Base-by-base conservation (phyloP, 2,113 vertebrate genomes). In the Salminus brasiliensis region DNA sequence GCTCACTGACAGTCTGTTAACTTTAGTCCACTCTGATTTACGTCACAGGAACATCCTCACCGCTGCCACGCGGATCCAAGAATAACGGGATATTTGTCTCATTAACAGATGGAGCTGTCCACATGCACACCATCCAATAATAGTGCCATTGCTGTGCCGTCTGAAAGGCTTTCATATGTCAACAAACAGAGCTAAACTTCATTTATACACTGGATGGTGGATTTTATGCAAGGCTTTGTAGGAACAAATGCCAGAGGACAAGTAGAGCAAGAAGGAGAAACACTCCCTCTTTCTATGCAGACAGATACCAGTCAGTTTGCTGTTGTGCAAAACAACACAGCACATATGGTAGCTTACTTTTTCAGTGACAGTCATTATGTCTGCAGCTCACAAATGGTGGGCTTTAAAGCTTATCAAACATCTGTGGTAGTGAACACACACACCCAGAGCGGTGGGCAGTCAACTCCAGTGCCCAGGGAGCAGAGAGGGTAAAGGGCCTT, bases 81-180 rank as follows among this genome's bases (percentile, higher is more conserved):
- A 29, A 23, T 68, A 69, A 39, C 69, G n/a, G n/a, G 43, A 45
- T 25, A 83, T 79, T 59, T 65, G 32, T 83, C 57, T 74, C 29
- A 75, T 83, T 71, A 71, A 83, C 73, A 52, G 68, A 74, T 74
- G 32, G 53, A 34, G 34, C 43, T 83, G 25, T 63, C 65, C 30
- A 52, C 57, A 36, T 6, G 7, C 21, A 23, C n/a, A 69, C 25
- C 41, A 23, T 27, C 32, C 66, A 66, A 53, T 66, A 78, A 78
- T 39, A 53, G 12, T 41, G n/a, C 23, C 43, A 66, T 23, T 32
- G 23, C 30, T 69, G 43, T 8, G n/a, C 59, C 66, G 34, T 70
- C 73, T 43, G 21, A 23, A 25, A 65, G n/a, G n/a, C n/a, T n/a
- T n/a, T n/a, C n/a, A n/a, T n/a, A n/a, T n/a, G n/a, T n/a, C n/a